Evolutionary conservation across 2,888 invertebrate genomes (phyloP), one percentile per base, ranked within the genome.

Genomic region (Girardia tigrina): DNA sequence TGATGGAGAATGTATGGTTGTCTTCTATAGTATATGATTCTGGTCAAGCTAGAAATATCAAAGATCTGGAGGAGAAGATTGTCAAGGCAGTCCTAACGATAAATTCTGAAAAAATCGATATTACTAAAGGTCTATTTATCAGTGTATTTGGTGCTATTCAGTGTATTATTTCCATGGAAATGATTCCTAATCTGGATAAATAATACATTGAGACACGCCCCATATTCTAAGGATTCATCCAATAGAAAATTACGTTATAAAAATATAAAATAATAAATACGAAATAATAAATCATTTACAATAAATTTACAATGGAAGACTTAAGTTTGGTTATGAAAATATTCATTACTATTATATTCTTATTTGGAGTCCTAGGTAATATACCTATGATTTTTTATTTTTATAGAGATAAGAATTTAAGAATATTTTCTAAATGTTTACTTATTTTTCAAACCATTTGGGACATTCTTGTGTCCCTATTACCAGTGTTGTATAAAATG

Each of bases 371-470:
- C 56, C n/a, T 56, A 20, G 56, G 56, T 56, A 56, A 56, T 56
- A 56, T 56, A 56, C 56, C 56, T 56, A 56, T 56, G 56, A 56
- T 56, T 8, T 8, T 56, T 56, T 56, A 56, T 56, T 56, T 56
- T 56, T 56, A 56, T 56, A 56, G 23, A 56, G 56, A 56, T 56
- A 56, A 56, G 23, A 56, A 56, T 56, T 56, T 56, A 56, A 56
- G 56, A 56, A 16, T 56, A 56, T 56, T 56, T 56, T 56, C 56
- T 20, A 56, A 56, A n/a, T 20, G 56, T n/a, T 56, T 56, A 56
- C n/a, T 56, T 20, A 56, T 56, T 56, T 56, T 56, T 56, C 56
- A 56, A 56, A 56, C 56, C n/a, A 2, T n/a, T 20, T 56, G 56
- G 56, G 56, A 56, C 23, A 56, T 56, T 56, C 56, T 56, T 56